Percentiles rank a stretch among this genome's conserved stretches.
These are phyloP conservation scores for Pogonomyrmex barbatus DNA, from an alignment of 1,140 invertebrate genomes.

Conservation along the genomic window DNA sequence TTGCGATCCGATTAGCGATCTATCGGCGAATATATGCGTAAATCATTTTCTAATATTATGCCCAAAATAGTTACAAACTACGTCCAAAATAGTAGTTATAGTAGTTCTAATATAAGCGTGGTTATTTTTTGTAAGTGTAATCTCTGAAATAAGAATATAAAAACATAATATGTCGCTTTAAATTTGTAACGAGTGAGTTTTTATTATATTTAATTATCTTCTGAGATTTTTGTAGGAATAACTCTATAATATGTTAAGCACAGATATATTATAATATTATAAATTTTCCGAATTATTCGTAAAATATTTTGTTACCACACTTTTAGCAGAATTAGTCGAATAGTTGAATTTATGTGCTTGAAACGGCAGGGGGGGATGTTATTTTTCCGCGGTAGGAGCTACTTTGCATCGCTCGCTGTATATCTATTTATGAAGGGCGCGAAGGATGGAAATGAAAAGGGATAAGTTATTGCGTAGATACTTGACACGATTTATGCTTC, in stretches of 20 bases:
- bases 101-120: background rate
- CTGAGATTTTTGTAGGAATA: background rate
- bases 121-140: background rate
- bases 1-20: background rate
- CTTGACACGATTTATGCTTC: conserved; percentile 51
- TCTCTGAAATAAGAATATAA: background rate
- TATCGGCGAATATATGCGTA: background rate
- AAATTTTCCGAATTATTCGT: background rate
- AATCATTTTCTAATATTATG: background rate
- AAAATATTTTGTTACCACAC: background rate
- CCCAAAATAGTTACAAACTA: background rate
- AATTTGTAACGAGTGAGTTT: conserved; percentile 5
- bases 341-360: background rate
- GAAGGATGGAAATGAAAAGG: conserved; percentile 61
- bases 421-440: conserved; percentile 60
- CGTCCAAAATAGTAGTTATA: background rate
- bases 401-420: conserved; percentile 50
- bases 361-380: conserved; percentile 19
- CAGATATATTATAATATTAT: background rate
- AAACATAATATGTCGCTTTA: background rate
- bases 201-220: background rate
- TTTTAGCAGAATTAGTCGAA: background rate
- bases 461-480: conserved; percentile 36
- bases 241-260: background rate
- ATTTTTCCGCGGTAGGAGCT: conserved; percentile 36